Evolutionary conservation across 2,888 invertebrate species (phyloP).

Genomic region (Drosophila cognata): DNA sequence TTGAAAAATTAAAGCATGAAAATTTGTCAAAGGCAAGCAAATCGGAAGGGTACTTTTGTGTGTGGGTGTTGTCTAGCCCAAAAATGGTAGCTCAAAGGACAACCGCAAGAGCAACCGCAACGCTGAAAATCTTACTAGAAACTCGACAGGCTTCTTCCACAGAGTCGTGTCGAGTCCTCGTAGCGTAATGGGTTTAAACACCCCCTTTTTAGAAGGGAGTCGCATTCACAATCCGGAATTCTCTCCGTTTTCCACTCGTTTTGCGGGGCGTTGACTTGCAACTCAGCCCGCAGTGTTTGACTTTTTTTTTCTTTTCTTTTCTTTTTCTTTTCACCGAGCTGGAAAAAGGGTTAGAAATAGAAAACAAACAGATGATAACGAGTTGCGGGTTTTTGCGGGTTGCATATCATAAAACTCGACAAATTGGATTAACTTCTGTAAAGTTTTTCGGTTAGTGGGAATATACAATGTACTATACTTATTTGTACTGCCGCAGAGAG

Average conservation of each 20-base stretch:
- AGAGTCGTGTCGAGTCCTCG: constrained; percentile 36
- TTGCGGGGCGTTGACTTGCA: constrained; percentile 55
- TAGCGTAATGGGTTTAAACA: constrained; percentile 80
- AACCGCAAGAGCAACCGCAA: constrained; percentile 72
- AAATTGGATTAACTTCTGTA: constrained; percentile 80
- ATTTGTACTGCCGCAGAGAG: constrained; percentile 13
- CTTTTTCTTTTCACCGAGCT: constrained; percentile 1
- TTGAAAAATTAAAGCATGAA: constrained; percentile 75
- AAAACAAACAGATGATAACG: constrained; percentile 67
- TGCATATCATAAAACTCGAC: constrained; percentile 66
- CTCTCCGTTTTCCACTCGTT: constrained; percentile 7
- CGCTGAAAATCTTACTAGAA: constrained; percentile 45
- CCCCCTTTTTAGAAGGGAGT: constrained; percentile 58
- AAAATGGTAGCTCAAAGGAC: constrained; percentile 47
- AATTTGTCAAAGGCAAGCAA: constrained; percentile 59
- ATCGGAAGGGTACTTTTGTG: constrained; percentile 39
- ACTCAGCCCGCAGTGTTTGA: constrained; percentile 42
- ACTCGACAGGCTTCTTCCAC: constrained; percentile 25
- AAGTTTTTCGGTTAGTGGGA: constrained; percentile 51
- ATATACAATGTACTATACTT: constrained; percentile 22
- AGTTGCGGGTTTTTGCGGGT: constrained; percentile 65
- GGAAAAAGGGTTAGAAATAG: constrained; percentile 61
- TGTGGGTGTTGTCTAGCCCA: constrained; percentile 43
- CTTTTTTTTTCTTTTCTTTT: constrained; percentile 31
- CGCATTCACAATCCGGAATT: constrained; percentile 12